Conservation (phyloP, 2,888 invertebrate genomes). For the Nebria brevicollis region DNA sequence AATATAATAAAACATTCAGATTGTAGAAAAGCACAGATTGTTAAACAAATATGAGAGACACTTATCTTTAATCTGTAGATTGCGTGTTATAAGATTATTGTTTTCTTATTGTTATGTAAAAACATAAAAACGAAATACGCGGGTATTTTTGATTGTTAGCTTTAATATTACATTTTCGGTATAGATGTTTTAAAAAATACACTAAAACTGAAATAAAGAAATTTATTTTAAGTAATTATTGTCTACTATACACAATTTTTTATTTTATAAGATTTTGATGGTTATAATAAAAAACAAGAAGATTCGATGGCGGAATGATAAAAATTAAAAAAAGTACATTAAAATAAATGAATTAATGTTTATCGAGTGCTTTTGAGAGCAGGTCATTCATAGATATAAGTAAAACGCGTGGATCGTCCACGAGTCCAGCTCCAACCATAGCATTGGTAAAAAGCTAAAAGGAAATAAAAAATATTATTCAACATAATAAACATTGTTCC, state of each 20-base stretch:
- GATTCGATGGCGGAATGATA: constrained; percentile 22
- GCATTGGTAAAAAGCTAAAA: constrained; percentile 88
- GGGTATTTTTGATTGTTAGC: background rate
- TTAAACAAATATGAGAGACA: background rate
- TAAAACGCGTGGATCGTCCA: constrained; percentile 89
- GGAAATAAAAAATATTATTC: constrained; percentile 48
- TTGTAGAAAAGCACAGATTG: background rate
- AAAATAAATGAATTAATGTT: constrained; percentile 64
- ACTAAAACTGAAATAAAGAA: background rate
- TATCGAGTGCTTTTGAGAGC: constrained; percentile 81
- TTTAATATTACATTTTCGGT: no score
- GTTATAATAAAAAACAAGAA: background rate
- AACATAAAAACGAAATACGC: background rate
- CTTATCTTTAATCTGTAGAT: background rate
- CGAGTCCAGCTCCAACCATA: constrained; percentile 93
- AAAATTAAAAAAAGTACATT: background rate
- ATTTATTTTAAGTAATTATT: background rate
- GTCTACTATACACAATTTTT: background rate
- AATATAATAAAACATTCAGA: background rate
- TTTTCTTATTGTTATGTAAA: background rate
- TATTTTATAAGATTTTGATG: background rate
- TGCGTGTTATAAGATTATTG: background rate
- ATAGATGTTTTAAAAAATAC: no score
- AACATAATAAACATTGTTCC: no score
- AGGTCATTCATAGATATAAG: constrained; percentile 89